A percentile compares a stretch with the other conserved stretches of the same genome.
Evolutionary conservation across 2,113 vertebrate genomes (phyloP).

Genomic region (Upupa epops): DNA sequence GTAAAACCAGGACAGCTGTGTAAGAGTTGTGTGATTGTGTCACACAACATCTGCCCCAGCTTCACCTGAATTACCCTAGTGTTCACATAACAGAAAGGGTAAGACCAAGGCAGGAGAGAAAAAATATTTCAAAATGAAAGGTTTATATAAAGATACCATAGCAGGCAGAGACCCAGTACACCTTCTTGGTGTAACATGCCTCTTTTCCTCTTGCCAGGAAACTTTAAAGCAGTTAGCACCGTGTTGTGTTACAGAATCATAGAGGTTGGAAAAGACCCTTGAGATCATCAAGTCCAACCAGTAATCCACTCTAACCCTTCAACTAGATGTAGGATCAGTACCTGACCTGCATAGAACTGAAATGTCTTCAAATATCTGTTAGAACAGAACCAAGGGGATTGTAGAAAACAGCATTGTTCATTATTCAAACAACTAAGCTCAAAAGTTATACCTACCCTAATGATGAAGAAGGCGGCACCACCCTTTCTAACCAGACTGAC

Average conservation of each 20-base stretch:
- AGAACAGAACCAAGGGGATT: not conserved
- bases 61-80: not conserved
- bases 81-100: not conserved
- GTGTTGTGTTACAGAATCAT: no score
- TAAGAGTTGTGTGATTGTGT: not conserved
- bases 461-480: not conserved
- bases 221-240: not conserved
- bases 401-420: not conserved
- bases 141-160: not conserved
- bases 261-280: no score
- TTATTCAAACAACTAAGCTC: not conserved
- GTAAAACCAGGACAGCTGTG: not conserved
- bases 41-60: not conserved
- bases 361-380: not conserved
- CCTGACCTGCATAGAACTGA: not conserved
- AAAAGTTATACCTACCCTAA: not conserved
- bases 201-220: not conserved
- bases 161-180: not conserved
- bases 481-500: not conserved
- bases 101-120: not conserved
- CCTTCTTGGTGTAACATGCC: not conserved
- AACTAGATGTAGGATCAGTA: not conserved
- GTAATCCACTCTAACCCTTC: not conserved
- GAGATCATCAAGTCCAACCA: no score
- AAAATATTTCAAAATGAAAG: not conserved